These are phyloP conservation scores for Bungarus multicinctus DNA, from an alignment of 2,113 vertebrate species.

Conservation along the genomic window DNA sequence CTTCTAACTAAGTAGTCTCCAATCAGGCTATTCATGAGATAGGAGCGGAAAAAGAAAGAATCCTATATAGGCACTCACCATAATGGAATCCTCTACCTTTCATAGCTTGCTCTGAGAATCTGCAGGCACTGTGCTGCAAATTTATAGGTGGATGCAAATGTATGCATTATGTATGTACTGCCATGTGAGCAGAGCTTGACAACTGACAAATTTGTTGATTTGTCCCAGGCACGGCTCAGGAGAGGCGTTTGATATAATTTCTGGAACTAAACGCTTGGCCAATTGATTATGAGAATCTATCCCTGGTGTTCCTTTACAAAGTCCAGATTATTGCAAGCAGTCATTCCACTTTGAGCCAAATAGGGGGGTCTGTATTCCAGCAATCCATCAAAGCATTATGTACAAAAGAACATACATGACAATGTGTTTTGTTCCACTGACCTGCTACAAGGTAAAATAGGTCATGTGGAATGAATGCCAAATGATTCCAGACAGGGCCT, in stretches of 20 bases:
- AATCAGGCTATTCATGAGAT: neutral
- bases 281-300: neutral
- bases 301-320: neutral
- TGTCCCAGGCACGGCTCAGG: neutral
- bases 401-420: neutral
- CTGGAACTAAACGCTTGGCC: neutral
- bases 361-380: neutral
- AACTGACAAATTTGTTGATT: neutral
- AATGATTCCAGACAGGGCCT: neutral
- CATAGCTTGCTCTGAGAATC: neutral
- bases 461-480: neutral
- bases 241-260: neutral
- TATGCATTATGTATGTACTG: neutral
- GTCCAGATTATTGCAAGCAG: neutral
- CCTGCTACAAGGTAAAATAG: neutral
- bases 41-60: neutral
- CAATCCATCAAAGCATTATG: neutral
- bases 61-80: neutral
- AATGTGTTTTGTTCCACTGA: conserved; percentile 10
- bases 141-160: neutral
- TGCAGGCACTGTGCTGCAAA: neutral
- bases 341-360: neutral
- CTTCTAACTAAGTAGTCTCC: neutral
- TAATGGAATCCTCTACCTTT: neutral
- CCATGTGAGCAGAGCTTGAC: neutral